Conservation (phyloP, 2,888 invertebrate genomes). For the Stegana nigrithorax region DNA sequence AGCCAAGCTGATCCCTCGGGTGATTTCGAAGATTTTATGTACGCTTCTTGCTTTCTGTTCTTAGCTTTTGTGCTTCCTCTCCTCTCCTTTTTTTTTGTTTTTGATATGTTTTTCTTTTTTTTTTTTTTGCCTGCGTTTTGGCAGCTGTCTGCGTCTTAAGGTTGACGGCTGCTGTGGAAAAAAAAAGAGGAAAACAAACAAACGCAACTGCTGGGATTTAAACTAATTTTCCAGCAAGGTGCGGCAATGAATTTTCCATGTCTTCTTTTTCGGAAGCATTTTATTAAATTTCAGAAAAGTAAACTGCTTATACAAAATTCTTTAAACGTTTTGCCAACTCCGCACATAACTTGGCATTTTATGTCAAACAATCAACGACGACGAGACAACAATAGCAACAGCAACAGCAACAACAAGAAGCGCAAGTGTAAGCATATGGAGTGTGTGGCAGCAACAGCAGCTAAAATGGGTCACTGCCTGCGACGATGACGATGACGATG, state of each 20-base stretch:
- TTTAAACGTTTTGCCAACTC: too few relatives aligned
- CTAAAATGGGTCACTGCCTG: neutral
- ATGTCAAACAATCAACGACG: too few relatives aligned
- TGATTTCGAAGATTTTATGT: slow-evolving; percentile 34
- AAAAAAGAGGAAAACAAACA: neutral
- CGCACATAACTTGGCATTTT: too few relatives aligned
- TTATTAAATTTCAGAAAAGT: too few relatives aligned
- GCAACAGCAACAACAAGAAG: too few relatives aligned
- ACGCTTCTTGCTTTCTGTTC: neutral
- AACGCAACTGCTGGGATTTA: slow-evolving; percentile 20
- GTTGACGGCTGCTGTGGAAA: neutral
- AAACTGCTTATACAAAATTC: too few relatives aligned
- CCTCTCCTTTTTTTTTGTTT: too few relatives aligned
- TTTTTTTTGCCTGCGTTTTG: neutral
- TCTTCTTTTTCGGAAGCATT: neutral
- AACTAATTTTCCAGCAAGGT: slow-evolving; percentile 32
- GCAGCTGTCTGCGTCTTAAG: neutral
- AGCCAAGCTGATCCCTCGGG: slow-evolving; percentile 34
- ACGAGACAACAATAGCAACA: too few relatives aligned
- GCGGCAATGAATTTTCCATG: neutral
- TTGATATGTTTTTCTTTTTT: too few relatives aligned
- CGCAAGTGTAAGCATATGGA: too few relatives aligned
- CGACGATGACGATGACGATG: neutral
- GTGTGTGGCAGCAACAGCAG: too few relatives aligned
- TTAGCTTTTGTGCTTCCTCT: too few relatives aligned